Conservation (phyloP, 2,113 vertebrate species). For the Lasiurus cinereus region DNA sequence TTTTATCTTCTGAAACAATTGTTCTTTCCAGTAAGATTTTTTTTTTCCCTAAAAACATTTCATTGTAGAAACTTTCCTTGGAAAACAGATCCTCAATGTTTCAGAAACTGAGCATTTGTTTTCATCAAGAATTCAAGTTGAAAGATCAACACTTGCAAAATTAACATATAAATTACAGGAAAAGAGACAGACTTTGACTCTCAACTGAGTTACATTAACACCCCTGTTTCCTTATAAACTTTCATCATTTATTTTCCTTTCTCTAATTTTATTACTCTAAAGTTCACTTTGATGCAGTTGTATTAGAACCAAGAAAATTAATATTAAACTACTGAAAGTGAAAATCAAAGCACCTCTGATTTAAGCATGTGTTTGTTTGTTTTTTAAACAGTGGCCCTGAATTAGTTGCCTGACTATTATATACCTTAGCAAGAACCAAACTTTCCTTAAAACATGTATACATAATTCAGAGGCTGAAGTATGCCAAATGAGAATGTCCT, state of each 20-base stretch:
- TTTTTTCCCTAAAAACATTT: background rate
- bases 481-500: conserved; percentile 46
- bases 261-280: conserved; percentile 77
- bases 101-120: conserved; percentile 58
- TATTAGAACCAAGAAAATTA: conserved; percentile 74
- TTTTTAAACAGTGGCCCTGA: background rate
- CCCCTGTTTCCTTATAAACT: conserved; percentile 75
- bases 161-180: conserved; percentile 73
- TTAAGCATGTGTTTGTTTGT: background rate
- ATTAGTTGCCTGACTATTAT: conserved; percentile 39
- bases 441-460: conserved; percentile 52
- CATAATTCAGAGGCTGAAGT: conserved; percentile 13
- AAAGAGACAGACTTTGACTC: conserved; percentile 63
- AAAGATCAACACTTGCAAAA: conserved; percentile 72
- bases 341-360: conserved; percentile 68
- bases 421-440: conserved; percentile 48
- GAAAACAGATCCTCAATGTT: conserved; percentile 58
- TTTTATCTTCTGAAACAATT: background rate
- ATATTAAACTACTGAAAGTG: conserved; percentile 80
- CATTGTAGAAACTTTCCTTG: conserved; percentile 24
- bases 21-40: background rate
- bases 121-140: conserved; percentile 52
- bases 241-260: conserved; percentile 82
- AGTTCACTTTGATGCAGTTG: conserved; percentile 68
- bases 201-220: conserved; percentile 62